Evolutionary conservation across 2,113 vertebrate species (phyloP), one percentile per base, ranked within the genome.

Genomic region (Archilochus colubris): DNA sequence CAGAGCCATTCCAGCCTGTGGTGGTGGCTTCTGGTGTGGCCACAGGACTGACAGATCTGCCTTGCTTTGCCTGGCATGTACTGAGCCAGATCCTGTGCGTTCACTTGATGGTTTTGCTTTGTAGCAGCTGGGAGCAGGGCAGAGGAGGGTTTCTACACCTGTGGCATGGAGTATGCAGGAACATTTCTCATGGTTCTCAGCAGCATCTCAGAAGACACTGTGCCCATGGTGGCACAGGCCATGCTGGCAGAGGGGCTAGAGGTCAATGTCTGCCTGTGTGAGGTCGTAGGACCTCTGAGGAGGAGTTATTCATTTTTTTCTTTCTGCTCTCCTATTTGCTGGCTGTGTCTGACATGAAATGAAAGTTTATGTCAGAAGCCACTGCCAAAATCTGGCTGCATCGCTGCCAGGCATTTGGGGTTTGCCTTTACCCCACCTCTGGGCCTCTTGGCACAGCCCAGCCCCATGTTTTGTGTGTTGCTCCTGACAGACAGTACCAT

Each of bases 161-260:
- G 28, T 72, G 28, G 21, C 48, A n/a, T 9, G 30, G 21, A 22
- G 18, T 38, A 38, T 10, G 21, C n/a, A 43, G 51, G n/a, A 81
- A n/a, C 6, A n/a, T 55, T 77, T 88, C 21, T 66, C 15, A 31
- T 1, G 3, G 1, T 44, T 9, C 25, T 79, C 8, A 57, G 62
- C 53, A 48, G 31, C 43, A 33, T 9, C 24, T 55, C 23, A 44
- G 53, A 13, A 76, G 54, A 55, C 0, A 1, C 8, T 19, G 15
- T 28, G 55, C 27, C 31, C 0, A 0, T 33, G 44, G 57, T 66
- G 48, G 14, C 51, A 81, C 0, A 0, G 76, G 30, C 28, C 1
- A 0, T 44, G 38, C 23, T 43, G 70, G 40, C 40, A 73, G 50
- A 30, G 63, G 9, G 22, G 22, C n/a, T 55, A 10, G 20, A 88